These are phyloP conservation scores for Hippolais icterina DNA, from an alignment of 2,113 vertebrate genomes.

Conservation along the genomic window DNA sequence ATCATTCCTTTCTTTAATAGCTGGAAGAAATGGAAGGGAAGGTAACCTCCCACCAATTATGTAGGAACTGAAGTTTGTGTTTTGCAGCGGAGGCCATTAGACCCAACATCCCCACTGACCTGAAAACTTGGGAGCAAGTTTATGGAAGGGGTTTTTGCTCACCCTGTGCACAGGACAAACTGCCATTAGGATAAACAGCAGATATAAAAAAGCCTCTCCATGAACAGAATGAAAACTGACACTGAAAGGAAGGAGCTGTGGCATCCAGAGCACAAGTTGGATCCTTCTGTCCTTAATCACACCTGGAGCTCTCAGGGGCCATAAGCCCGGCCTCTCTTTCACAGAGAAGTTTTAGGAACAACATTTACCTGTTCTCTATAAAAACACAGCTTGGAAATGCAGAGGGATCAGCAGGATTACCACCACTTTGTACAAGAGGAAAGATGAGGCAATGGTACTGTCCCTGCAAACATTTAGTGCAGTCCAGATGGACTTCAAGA, in stretches of 20 bases:
- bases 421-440: background rate
- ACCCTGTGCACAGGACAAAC: background rate
- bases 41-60: background rate
- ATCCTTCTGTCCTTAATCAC: background rate
- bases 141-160: background rate
- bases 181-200: background rate
- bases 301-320: background rate
- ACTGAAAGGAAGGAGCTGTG: background rate
- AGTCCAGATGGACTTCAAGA: conserved; percentile 32
- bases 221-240: background rate
- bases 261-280: background rate
- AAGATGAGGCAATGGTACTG: background rate
- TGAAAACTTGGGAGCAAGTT: background rate
- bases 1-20: background rate
- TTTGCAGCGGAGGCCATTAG: background rate
- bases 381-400: background rate
- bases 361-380: background rate
- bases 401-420: background rate
- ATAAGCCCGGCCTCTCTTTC: accelerated
- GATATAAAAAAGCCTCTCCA: background rate
- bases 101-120: background rate
- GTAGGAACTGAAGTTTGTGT: background rate
- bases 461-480: background rate
- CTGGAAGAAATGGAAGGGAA: background rate
- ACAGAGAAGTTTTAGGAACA: background rate